A percentile compares a stretch with the other conserved stretches of the same genome.
These are phyloP conservation scores for Nothocercus nigrocapillus DNA, from an alignment of 2,113 vertebrate species.

Conservation along the genomic window DNA sequence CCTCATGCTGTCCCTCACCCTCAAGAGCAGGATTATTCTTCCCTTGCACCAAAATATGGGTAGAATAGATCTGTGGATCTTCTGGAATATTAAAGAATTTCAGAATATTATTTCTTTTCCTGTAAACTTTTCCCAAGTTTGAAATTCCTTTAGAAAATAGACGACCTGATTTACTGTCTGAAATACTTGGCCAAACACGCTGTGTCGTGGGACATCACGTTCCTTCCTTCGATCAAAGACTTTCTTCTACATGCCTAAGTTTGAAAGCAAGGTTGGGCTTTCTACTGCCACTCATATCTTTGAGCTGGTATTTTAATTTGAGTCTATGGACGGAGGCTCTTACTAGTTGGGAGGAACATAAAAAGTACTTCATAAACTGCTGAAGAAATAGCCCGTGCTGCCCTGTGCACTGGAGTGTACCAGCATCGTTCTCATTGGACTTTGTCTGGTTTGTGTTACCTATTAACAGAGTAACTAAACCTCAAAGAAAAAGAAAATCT, in stretches of 20 bases:
- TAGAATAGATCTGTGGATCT: background rate
- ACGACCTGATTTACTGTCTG: background rate
- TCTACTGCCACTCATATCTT: background rate
- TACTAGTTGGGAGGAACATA: background rate
- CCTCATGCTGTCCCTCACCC: background rate
- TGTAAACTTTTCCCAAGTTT: background rate
- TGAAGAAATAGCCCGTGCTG: background rate
- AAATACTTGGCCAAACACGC: background rate
- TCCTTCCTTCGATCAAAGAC: background rate
- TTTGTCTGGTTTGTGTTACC: background rate
- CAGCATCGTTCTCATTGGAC: background rate
- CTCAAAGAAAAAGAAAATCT: background rate
- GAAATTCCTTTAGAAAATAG: background rate
- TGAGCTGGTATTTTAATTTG: background rate
- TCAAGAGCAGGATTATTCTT: constrained; percentile 23
- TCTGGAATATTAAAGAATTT: background rate
- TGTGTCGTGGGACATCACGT: background rate
- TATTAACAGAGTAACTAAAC: background rate
- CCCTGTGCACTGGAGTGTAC: accelerated
- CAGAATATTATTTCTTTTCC: background rate
- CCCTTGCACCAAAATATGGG: background rate
- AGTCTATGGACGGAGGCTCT: background rate
- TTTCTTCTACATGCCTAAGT: background rate
- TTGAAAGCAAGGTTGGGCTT: background rate
- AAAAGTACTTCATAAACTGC: background rate